Evolutionary conservation across 64 coral and sea anemone species (phyloP).

Genomic region (Stichodactyla mertensii): DNA sequence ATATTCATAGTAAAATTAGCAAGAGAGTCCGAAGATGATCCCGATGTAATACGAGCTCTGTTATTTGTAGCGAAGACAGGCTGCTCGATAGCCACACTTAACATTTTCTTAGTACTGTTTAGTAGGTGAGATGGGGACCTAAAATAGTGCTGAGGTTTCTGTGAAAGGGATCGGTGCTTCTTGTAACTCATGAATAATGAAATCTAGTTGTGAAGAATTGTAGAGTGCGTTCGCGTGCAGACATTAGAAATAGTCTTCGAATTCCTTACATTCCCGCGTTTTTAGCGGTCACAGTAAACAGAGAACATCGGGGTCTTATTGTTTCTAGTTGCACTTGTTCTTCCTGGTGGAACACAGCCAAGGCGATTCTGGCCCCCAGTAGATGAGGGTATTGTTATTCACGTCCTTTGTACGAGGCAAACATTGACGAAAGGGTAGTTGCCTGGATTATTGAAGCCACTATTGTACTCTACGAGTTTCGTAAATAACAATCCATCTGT

Average conservation of each 20-base stretch:
- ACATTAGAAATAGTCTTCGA: not conserved
- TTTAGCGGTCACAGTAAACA: conserved; percentile 17
- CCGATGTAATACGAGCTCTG: conserved; percentile 1
- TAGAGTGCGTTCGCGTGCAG: conserved; percentile 18
- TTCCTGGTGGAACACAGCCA: not conserved
- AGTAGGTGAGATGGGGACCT: conserved; percentile 3
- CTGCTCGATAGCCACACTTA: conserved; percentile 5
- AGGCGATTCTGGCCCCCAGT: not conserved
- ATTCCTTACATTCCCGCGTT: conserved; percentile 26
- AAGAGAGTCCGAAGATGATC: not conserved
- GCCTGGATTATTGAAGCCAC: not conserved
- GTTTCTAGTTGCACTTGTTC: conserved; percentile 17
- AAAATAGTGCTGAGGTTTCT: not conserved
- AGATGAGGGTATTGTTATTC: conserved; percentile 15
- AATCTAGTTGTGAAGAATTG: conserved; percentile 6
- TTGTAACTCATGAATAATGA: conserved; percentile 27
- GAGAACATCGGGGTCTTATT: not conserved
- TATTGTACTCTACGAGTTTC: conserved; percentile 11
- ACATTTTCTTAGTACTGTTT: conserved; percentile 2
- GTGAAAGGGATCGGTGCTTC: not conserved
- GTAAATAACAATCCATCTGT: not conserved
- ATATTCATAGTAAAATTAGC: conserved; percentile 12
- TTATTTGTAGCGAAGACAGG: conserved; percentile 17
- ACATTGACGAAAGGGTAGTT: conserved; percentile 13
- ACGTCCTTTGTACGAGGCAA: conserved; percentile 1